Percentiles rank a stretch among this genome's conserved stretches.
Evolutionary conservation across 2,113 vertebrate species (phyloP).

Genomic region (Eptesicus fuscus): DNA sequence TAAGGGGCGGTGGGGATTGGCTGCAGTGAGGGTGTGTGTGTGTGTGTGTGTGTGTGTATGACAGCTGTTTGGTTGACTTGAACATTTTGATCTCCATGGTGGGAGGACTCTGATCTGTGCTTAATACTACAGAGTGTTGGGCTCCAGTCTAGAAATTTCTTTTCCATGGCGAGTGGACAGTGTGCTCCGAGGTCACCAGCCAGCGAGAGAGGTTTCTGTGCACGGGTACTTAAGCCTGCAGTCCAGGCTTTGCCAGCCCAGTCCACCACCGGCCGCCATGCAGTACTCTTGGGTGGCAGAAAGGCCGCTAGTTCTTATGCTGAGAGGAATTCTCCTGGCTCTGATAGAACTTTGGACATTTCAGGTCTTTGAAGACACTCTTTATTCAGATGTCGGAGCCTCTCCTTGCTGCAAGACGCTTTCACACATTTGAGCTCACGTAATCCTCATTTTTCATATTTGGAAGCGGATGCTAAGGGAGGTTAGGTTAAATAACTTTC

Average conservation of each 20-base stretch:
- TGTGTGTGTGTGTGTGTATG: background rate
- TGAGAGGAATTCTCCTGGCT: background rate
- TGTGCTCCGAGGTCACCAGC: background rate
- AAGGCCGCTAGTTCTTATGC: background rate
- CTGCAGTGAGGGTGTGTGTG: background rate
- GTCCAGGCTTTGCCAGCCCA: rapidly evolving
- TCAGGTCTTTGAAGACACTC: background rate
- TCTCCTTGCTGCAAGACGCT: background rate
- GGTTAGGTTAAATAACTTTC: background rate
- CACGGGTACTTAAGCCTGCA: background rate
- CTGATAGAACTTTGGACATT: background rate
- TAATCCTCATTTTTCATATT: background rate
- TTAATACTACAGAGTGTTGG: background rate
- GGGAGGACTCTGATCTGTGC: background rate
- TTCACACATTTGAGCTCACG: background rate
- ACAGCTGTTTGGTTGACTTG: background rate
- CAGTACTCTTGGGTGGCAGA: background rate
- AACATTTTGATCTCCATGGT: background rate
- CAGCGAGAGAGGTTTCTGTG: background rate
- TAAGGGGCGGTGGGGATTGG: background rate
- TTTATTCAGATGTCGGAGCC: background rate
- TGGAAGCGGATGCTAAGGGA: background rate
- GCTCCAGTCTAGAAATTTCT: background rate
- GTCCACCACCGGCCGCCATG: rapidly evolving
- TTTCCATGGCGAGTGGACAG: background rate